Percentiles rank a stretch among this genome's conserved stretches.
These are phyloP conservation scores for Alloplasta piceator DNA, from an alignment of 2,888 invertebrate species.

Conservation along the genomic window DNA sequence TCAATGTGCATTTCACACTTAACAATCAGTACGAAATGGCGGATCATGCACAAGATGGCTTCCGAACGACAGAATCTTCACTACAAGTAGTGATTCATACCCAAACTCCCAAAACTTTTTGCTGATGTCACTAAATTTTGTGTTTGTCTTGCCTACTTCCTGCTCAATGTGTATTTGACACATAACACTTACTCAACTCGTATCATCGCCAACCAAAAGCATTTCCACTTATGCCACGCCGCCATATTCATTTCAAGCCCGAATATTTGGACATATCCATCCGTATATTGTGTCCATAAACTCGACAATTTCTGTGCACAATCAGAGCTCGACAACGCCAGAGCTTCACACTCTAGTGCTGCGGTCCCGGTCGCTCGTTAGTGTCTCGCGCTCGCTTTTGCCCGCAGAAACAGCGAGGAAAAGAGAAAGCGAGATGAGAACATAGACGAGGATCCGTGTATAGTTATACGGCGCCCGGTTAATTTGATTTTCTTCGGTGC, in stretches of 20 bases:
- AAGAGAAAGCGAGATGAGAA: background rate
- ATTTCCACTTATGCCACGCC: no score
- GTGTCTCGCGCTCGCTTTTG: slow-evolving; percentile 28
- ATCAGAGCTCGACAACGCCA: slow-evolving; percentile 50
- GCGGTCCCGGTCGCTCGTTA: slow-evolving; percentile 39
- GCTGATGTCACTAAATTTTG: no score
- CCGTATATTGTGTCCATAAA: slow-evolving; percentile 24
- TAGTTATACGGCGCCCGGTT: slow-evolving; percentile 69
- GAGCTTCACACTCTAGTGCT: slow-evolving; percentile 51
- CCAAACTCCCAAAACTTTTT: no score
- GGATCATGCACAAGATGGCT: no score
- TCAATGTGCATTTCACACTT: no score
- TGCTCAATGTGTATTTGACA: slow-evolving; percentile 4
- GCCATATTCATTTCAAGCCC: background rate
- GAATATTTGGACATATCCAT: slow-evolving; percentile 30
- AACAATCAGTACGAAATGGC: no score
- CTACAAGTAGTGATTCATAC: no score
- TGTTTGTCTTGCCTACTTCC: background rate
- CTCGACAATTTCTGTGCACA: slow-evolving; percentile 45
- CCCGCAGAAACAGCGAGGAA: slow-evolving; percentile 21
- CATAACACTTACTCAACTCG: background rate
- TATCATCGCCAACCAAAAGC: no score
- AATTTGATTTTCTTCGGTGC: slow-evolving; percentile 78
- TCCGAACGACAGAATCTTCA: no score
- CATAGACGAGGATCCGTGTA: slow-evolving; percentile 40